Conservation (phyloP, 2,888 invertebrate genomes). For the Oscheius sp. region DNA sequence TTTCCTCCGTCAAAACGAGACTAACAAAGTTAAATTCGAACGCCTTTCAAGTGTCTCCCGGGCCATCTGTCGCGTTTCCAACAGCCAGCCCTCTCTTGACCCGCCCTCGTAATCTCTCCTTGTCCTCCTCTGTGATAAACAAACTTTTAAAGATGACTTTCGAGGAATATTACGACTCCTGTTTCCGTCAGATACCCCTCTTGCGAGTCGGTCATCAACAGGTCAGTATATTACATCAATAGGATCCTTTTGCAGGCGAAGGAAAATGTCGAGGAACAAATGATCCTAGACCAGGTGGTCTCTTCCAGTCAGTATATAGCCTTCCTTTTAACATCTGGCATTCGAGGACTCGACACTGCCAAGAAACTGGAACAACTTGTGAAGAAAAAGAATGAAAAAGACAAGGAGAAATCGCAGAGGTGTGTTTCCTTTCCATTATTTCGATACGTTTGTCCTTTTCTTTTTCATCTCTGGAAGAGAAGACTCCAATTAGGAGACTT, state of each 20-base stretch:
- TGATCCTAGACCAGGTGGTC: constrained; percentile 39
- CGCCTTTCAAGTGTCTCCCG: constrained; percentile 9
- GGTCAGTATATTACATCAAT: too few species aligned
- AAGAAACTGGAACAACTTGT: constrained; percentile 31
- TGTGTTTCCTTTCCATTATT: constrained; percentile 2
- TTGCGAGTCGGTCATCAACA: constrained; percentile 11
- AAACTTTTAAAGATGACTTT: constrained; percentile 34
- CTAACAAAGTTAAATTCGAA: constrained; percentile 17
- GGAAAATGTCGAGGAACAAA: constrained; percentile 7
- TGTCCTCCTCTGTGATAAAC: background rate
- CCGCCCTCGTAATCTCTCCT: constrained; percentile 8
- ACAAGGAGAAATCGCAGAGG: constrained; percentile 31
- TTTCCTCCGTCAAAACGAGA: background rate
- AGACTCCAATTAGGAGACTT: constrained; percentile 6
- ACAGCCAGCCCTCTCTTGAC: too few species aligned
- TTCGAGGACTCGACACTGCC: constrained; percentile 33
- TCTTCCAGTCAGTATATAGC: constrained; percentile 34
- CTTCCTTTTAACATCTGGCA: constrained; percentile 37
- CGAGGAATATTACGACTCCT: constrained; percentile 46
- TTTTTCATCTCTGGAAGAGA: too few species aligned
- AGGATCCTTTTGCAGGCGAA: constrained; percentile 15
- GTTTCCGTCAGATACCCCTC: constrained; percentile 43
- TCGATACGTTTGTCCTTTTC: constrained; percentile 9
- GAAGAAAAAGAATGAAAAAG: constrained; percentile 34
- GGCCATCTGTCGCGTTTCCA: constrained; percentile 7